phyloP scores from a whole-genome alignment of 2,797 vertebrate species.

The Margarornis squamiger region DNA sequence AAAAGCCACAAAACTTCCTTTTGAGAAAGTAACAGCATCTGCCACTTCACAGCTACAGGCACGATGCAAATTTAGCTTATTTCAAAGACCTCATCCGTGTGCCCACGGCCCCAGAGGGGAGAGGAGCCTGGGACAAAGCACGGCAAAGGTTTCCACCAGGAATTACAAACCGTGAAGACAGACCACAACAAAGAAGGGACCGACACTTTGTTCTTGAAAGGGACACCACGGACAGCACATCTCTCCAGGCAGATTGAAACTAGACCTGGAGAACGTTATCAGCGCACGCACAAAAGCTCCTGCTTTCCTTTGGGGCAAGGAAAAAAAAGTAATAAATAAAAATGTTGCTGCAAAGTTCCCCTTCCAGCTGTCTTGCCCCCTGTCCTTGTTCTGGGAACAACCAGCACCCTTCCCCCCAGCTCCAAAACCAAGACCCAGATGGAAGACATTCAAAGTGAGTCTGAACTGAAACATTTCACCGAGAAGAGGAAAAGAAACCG shows the following conservation, averaged over 20 bases:
- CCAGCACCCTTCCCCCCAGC: neutral
- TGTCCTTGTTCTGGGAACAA: neutral
- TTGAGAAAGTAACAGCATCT: neutral
- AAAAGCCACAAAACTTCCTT: constrained; percentile 24
- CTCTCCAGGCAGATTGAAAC: neutral
- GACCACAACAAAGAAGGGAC: neutral
- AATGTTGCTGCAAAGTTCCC: neutral
- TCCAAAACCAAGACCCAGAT: neutral
- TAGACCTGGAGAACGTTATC: neutral
- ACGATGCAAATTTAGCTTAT: neutral
- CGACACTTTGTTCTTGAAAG: neutral
- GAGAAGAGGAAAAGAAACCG: neutral
- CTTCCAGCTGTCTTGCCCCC: neutral
- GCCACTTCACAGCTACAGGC: neutral
- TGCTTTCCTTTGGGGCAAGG: neutral
- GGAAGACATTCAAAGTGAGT: neutral
- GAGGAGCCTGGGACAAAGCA: neutral
- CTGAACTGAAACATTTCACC: neutral
- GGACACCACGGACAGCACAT: neutral
- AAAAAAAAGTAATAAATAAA: neutral
- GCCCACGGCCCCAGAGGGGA: neutral
- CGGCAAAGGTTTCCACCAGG: neutral
- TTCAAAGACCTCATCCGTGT: neutral
- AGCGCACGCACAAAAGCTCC: neutral
- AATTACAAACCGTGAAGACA: neutral